Evolutionary conservation across 2,888 invertebrate genomes (phyloP).

Genomic region (Epistrophe grossulariae): DNA sequence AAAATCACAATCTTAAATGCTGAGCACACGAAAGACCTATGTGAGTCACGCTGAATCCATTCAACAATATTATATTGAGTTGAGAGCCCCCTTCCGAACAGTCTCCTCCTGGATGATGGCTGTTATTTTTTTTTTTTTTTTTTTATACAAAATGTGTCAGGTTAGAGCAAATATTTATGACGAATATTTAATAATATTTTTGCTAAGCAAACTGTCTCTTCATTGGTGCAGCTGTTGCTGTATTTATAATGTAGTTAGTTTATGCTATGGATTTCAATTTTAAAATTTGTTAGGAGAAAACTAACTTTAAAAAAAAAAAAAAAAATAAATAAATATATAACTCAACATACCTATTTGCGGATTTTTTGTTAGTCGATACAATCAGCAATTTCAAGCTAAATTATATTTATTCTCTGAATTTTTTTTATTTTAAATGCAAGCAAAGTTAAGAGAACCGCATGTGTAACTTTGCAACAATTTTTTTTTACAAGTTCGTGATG

Average conservation of each 20-base stretch:
- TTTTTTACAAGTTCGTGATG: no score
- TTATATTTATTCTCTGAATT: not conserved
- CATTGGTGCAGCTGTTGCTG: conserved; percentile 14
- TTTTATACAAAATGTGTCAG: conserved; percentile 66
- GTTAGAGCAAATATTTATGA: conserved; percentile 69
- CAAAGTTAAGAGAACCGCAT: no score
- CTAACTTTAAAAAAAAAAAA: no score
- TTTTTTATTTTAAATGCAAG: no score
- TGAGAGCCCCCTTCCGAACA: not conserved
- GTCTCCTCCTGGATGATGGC: not conserved
- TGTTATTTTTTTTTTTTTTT: no score
- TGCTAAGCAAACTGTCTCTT: conserved; percentile 2
- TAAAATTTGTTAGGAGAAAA: conserved; percentile 18
- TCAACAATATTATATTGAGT: not conserved
- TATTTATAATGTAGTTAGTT: not conserved
- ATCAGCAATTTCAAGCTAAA: conserved; percentile 30
- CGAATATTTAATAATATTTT: conserved; percentile 42
- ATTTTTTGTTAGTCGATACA: conserved; percentile 13
- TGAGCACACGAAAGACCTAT: conserved; percentile 26
- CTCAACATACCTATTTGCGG: not conserved
- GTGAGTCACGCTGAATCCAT: conserved; percentile 53
- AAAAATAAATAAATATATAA: not conserved
- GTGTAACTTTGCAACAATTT: no score
- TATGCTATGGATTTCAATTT: not conserved
- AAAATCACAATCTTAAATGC: conserved; percentile 56